Evolutionary conservation across 2,113 vertebrate species (phyloP).

Genomic region (Lasiurus cinereus): DNA sequence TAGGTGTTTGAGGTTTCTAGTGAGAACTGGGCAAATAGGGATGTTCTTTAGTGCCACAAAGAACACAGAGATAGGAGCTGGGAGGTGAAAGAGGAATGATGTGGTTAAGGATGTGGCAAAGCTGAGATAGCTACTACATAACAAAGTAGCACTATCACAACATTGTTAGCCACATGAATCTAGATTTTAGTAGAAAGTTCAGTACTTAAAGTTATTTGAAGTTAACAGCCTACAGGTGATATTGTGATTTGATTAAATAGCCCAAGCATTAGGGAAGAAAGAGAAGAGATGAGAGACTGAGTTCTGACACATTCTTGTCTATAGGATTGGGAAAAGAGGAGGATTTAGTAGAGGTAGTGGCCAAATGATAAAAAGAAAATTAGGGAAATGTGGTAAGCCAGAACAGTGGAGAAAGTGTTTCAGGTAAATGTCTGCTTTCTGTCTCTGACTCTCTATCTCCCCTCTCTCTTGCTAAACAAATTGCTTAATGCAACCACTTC

Average conservation of each 20-base stretch:
- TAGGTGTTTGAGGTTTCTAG: neutral
- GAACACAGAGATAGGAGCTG: neutral
- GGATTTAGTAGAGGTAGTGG: neutral
- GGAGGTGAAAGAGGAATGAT: neutral
- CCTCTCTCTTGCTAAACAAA: neutral
- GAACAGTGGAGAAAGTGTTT: neutral
- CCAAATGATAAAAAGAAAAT: neutral
- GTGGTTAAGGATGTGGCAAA: neutral
- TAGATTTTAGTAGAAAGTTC: slow-evolving; percentile 13
- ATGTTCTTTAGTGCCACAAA: neutral
- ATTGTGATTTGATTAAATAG: neutral
- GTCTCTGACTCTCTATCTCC: neutral
- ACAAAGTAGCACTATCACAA: neutral
- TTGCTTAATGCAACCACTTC: neutral
- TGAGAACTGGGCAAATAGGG: neutral
- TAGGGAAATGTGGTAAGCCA: neutral
- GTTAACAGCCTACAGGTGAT: neutral
- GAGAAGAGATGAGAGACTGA: neutral
- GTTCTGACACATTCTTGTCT: neutral
- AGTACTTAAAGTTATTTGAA: slow-evolving; percentile 6
- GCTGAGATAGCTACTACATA: neutral
- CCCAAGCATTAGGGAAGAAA: neutral
- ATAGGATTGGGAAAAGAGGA: neutral
- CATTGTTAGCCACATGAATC: neutral
- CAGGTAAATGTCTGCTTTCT: neutral